Conservation (phyloP, 2,888 invertebrate species). For the Protodeltote pygarga region DNA sequence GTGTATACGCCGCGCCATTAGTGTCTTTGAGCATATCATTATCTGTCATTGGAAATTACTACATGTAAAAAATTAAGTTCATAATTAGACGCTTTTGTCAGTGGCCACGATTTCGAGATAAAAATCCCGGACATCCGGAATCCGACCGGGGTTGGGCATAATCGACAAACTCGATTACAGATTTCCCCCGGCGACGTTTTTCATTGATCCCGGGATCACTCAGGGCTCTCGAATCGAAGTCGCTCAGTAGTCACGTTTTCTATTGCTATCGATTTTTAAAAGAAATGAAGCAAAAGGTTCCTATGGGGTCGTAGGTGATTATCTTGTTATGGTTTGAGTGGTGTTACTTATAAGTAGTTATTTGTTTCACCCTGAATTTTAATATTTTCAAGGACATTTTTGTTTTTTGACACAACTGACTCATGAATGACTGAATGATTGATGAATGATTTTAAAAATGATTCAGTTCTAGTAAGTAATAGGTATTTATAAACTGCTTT, state of each 20-base stretch:
- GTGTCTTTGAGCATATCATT: too few relatives aligned
- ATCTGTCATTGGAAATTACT: too few relatives aligned
- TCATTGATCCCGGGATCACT: constrained; percentile 65
- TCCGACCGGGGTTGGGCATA: constrained; percentile 64
- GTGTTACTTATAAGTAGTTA: constrained; percentile 1
- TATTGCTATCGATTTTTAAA: constrained; percentile 37
- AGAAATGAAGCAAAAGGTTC: constrained; percentile 1
- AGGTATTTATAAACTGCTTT: too few relatives aligned
- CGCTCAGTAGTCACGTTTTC: constrained; percentile 45
- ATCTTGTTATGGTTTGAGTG: constrained; percentile 6
- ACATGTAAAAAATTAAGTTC: too few relatives aligned
- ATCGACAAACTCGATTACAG: constrained; percentile 80
- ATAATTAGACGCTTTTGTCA: constrained; percentile 52
- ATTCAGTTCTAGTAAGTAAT: too few relatives aligned
- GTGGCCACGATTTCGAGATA: constrained; percentile 61
- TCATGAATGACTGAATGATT: too few relatives aligned
- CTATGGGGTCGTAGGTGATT: constrained; percentile 1
- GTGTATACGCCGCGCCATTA: too few relatives aligned
- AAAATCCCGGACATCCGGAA: constrained; percentile 56
- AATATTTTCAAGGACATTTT: too few relatives aligned
- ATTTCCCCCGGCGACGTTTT: constrained; percentile 73
- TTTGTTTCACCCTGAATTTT: too few relatives aligned
- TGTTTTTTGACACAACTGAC: too few relatives aligned
- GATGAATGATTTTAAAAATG: too few relatives aligned
- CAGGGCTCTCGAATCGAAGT: constrained; percentile 55